Evolutionary conservation across 2,888 invertebrate species (phyloP), one percentile per base, ranked within the genome.

Genomic region (Caenorhabditis doughertyi): DNA sequence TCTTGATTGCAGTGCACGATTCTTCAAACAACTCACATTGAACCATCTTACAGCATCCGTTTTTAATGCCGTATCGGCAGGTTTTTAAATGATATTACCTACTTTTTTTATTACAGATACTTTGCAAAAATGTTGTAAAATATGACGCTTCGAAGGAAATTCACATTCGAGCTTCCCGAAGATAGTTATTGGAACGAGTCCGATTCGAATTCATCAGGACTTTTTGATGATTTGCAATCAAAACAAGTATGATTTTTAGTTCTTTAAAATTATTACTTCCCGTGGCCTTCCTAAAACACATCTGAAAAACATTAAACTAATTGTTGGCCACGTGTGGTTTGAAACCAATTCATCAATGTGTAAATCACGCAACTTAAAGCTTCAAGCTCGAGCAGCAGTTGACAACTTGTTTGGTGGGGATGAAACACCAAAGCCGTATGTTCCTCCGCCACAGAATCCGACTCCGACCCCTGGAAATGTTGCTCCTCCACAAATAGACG

Each of bases 151-250:
- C 84, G 88, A 25, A 83, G 86, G 21, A 85, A 89, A 76, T 90
- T 90, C 81, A 88, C 86, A 18, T 90, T 90, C 64, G 89, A 90
- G 47, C 84, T 89, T 55, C 90, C 90, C 0, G 90, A 90, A 65
- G 90, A 90, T 70, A 87, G 87, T 51, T 88, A 88, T 70, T 88
- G 89, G 89, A 88, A 89, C 60, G 86, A 87, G 55, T 81, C 79
- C n/a, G 87, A 85, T 44, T 85, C 84, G 13, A 80, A 79, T 32
- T 62, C 73, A 3, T 84, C 85, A 3, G 82, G 85, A 13, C 76
- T 89, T 27, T 89, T 89, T 55, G 89, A 88, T 74, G 89, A 89
- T 79, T 73, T 85, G 13, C 85, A 83, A 47, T 84, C 85, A 35
- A 88, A 84, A 81, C 88, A 88, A 79, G 88, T 88, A 25, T 27